These are phyloP conservation scores for Spea hammondii DNA, from an alignment of 2,797 vertebrate genomes.

Conservation along the genomic window DNA sequence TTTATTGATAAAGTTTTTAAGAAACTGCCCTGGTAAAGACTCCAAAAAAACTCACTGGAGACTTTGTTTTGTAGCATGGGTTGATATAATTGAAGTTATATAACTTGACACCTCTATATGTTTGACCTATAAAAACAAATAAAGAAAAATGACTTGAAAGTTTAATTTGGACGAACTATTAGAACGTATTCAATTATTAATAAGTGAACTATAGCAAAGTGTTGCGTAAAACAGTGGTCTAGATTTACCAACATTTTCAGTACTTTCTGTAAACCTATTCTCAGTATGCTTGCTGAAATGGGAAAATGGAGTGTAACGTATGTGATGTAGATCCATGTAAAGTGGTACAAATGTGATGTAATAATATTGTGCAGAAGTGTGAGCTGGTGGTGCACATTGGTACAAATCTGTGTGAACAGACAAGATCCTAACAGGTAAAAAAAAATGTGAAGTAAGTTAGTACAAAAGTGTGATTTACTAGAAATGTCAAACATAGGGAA, in stretches of 20 bases:
- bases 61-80: too few relatives aligned
- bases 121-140: too few relatives aligned
- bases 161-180: too few relatives aligned
- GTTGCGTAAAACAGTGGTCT: not conserved
- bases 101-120: too few relatives aligned
- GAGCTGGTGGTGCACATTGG: not conserved
- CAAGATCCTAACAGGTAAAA: not conserved
- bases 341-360: not conserved
- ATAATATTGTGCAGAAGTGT: not conserved
- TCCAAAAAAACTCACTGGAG: too few relatives aligned
- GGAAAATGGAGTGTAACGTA: not conserved
- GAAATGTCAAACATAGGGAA: not conserved
- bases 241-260: not conserved
- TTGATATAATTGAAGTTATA: too few relatives aligned
- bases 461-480: not conserved
- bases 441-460: not conserved
- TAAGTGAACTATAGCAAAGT: too few relatives aligned
- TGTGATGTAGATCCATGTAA: not conserved
- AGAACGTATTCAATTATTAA: too few relatives aligned
- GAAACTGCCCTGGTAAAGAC: too few relatives aligned
- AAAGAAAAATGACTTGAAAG: too few relatives aligned
- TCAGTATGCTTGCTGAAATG: not conserved
- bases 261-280: not conserved
- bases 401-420: not conserved
- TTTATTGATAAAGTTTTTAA: too few relatives aligned